Percentiles rank a stretch among this genome's conserved stretches.
Evolutionary conservation across 37 sponge, comb jelly and placozoan genomes (phyloP).

Genomic region (Oopsacas minuta): DNA sequence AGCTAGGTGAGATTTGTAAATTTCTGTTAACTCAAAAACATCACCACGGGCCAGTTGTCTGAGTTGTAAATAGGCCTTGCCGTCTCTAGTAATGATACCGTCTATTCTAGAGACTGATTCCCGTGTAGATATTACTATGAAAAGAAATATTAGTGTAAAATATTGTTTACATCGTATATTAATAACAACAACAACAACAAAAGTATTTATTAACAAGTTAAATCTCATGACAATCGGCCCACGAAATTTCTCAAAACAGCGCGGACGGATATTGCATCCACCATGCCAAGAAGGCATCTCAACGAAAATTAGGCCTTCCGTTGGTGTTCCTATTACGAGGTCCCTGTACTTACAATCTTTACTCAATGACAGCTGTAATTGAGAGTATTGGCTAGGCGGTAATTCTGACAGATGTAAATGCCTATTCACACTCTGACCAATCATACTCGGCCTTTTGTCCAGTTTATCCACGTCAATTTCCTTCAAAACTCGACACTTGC

Average conservation of each 20-base stretch:
- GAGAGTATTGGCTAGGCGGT: background rate
- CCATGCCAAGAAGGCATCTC: no score
- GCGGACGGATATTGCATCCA: no score
- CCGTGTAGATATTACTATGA: background rate
- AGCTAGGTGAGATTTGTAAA: background rate
- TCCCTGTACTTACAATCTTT: background rate
- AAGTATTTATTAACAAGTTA: no score
- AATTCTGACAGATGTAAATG: background rate
- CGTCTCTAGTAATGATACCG: background rate
- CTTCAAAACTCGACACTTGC: slow-evolving; percentile 8
- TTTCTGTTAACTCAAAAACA: background rate
- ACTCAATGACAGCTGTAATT: background rate
- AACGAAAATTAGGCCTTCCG: no score
- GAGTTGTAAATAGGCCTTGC: background rate
- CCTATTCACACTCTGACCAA: background rate
- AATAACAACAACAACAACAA: no score
- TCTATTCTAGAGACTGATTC: background rate
- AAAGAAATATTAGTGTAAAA: no score
- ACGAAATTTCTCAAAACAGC: no score
- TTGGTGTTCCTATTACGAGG: background rate
- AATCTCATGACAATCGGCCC: no score
- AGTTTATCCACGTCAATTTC: background rate
- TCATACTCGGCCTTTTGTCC: background rate
- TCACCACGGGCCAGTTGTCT: background rate
- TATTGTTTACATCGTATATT: no score